A percentile compares a stretch with the other conserved stretches of the same genome.
These are phyloP conservation scores for Anguilla marmorata DNA, from an alignment of 2,797 vertebrate species.

Conservation along the genomic window DNA sequence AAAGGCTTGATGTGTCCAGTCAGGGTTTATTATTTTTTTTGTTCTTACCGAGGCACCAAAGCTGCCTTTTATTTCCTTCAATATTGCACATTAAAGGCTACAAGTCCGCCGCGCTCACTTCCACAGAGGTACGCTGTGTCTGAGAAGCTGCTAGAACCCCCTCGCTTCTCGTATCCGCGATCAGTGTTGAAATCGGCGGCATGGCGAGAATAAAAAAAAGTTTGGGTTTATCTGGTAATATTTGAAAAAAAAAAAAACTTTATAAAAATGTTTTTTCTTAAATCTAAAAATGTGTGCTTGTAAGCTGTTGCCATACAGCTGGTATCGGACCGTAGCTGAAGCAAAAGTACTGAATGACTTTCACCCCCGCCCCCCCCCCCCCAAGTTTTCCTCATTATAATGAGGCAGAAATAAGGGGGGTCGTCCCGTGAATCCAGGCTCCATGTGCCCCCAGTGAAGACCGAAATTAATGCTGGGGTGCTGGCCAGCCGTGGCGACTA, in stretches of 20 bases:
- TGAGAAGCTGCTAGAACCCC: background rate
- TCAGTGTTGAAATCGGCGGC: background rate
- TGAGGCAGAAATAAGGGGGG: background rate
- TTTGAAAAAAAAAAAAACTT: background rate
- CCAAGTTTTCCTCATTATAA: background rate
- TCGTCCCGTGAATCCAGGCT: background rate
- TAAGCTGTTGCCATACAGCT: background rate
- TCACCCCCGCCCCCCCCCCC: background rate
- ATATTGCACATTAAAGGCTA: background rate
- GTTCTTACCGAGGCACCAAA: background rate
- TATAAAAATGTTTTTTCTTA: no score
- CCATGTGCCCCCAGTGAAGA: background rate
- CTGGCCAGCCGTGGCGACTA: background rate
- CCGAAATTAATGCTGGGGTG: background rate
- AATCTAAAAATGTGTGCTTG: background rate
- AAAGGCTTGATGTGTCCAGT: background rate
- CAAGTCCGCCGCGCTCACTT: background rate
- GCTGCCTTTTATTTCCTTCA: background rate
- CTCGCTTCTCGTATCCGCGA: background rate
- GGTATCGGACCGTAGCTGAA: background rate
- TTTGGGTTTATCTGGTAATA: background rate
- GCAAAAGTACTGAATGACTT: background rate
- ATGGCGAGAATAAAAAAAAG: background rate
- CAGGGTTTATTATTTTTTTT: background rate
- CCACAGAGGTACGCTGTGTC: background rate